A percentile compares a stretch with the other conserved stretches of the same genome.
phyloP scores from a whole-genome alignment of 2,888 invertebrate species.

The Eremobia ochroleuca region DNA sequence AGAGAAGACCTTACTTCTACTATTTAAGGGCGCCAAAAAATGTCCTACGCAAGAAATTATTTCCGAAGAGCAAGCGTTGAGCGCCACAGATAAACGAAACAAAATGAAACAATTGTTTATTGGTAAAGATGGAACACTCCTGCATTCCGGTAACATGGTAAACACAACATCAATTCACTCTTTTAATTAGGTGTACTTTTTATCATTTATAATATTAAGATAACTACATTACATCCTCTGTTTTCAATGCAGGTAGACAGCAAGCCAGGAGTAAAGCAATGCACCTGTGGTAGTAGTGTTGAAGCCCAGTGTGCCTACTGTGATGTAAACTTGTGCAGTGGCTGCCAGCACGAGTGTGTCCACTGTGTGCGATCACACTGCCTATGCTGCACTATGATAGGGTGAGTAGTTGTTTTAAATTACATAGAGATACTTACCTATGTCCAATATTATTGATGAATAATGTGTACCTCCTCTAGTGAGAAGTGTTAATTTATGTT shows the following conservation, averaged over 20 bases:
- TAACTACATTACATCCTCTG: not conserved
- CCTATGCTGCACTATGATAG: constrained; percentile 77
- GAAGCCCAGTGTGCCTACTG: constrained; percentile 81
- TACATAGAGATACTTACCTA: not conserved
- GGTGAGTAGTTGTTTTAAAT: constrained; percentile 71
- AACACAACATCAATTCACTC: not conserved
- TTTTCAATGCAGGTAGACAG: constrained; percentile 63
- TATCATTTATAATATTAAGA: not conserved
- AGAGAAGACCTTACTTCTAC: constrained; percentile 85
- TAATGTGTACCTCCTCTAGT: not conserved
- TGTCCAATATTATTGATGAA: not conserved
- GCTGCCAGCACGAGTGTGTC: constrained; percentile 76
- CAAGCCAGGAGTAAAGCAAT: constrained; percentile 59
- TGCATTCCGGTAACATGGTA: constrained; percentile 79
- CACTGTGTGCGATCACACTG: constrained; percentile 77
- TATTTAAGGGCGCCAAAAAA: constrained; percentile 85
- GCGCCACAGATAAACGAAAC: constrained; percentile 72
- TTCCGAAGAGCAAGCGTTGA: constrained; percentile 37
- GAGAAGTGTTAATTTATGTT: not conserved
- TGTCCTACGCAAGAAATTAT: constrained; percentile 54
- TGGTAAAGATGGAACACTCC: constrained; percentile 81
- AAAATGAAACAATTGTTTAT: constrained; percentile 85
- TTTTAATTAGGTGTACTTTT: not conserved
- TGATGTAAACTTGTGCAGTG: constrained; percentile 76
- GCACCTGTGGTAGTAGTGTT: constrained; percentile 70